Evolutionary conservation across 2,113 vertebrate species (phyloP), one percentile per base, ranked within the genome.

Genomic region (Cheilinus undulatus): DNA sequence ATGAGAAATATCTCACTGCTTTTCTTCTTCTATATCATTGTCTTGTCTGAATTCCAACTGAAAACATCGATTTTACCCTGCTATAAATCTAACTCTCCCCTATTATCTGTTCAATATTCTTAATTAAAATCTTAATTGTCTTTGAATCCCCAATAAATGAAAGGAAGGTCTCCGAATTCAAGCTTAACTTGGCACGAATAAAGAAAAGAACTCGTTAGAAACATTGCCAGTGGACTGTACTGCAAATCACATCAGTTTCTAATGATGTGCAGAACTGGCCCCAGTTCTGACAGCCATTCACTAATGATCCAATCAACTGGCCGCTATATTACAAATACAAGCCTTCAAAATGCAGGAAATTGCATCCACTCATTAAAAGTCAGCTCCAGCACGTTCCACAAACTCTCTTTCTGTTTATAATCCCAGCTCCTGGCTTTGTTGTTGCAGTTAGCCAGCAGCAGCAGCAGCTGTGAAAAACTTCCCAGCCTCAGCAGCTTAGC

Each of bases 381-480:
- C 70, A 40, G 63, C 43, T 56, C 53, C 15, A 5, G 27, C 46
- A n/a, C 58, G 20, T 42, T 34, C 46, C 51, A 58, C 60, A 51
- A 51, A 74, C 43, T 20, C 56, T 78, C 67, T 56, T 30, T 34
- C 14, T 42, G 27, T 23, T 61, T 51, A 52, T 38, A 79, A 85
- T 78, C 76, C 65, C 58, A 73, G 78, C 75, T 82, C 63, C 63
- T 53, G 54, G 85, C 72, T 76, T 71, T 79, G 63, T 83, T 83
- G 79, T 61, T 72, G 58, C 58, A 59, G 61, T 51, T 77, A 49
- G 66, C 70, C 73, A 52, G 60, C 45, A 79, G 77, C 74, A 73
- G 72, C 82, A 42, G 40, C 40, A 42, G 40, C 40, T 17, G 40
- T 17, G 14, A 17, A 17, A 42, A 42, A 42, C 40, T 42, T 42